Evolutionary conservation across 1,140 invertebrate species (phyloP).

Genomic region (Drosophila prosaltans): DNA sequence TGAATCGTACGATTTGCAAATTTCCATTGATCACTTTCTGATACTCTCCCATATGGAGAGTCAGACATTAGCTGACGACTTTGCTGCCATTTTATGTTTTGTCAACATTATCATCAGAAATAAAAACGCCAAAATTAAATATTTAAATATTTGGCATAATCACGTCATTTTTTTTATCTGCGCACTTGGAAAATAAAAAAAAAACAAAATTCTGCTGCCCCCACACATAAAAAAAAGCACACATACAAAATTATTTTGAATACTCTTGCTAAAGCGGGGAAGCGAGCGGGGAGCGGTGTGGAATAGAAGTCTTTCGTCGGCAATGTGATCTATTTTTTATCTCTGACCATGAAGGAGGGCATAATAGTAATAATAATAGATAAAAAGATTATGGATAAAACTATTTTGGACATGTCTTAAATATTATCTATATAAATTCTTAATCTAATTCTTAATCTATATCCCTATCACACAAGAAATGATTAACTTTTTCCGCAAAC

Average conservation of each 20-base stretch:
- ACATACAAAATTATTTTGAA: neutral
- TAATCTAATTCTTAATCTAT: too few species aligned
- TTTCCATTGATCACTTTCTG: constrained; percentile 50
- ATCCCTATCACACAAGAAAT: too few species aligned
- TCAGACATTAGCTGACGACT: neutral
- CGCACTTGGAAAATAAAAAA: constrained; percentile 15
- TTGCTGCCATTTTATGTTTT: neutral
- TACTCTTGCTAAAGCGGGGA: neutral
- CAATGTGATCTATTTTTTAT: too few species aligned
- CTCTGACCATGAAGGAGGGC: too few species aligned
- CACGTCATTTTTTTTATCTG: constrained; percentile 24
- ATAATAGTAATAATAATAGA: too few species aligned
- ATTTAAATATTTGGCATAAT: constrained; percentile 9
- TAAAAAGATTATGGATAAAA: too few species aligned
- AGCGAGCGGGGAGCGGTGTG: too few species aligned
- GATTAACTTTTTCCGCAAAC: too few species aligned
- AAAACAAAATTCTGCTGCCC: constrained; percentile 5
- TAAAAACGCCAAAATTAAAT: constrained; percentile 7
- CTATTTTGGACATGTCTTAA: too few species aligned
- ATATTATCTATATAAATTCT: too few species aligned
- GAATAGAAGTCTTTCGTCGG: too few species aligned
- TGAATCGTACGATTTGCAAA: constrained; percentile 53
- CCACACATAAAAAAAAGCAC: constrained; percentile 1
- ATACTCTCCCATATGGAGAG: constrained; percentile 16
- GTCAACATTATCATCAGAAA: neutral